Evolutionary conservation across 2,113 vertebrate species (phyloP).

Genomic region (Hassar affinis): DNA sequence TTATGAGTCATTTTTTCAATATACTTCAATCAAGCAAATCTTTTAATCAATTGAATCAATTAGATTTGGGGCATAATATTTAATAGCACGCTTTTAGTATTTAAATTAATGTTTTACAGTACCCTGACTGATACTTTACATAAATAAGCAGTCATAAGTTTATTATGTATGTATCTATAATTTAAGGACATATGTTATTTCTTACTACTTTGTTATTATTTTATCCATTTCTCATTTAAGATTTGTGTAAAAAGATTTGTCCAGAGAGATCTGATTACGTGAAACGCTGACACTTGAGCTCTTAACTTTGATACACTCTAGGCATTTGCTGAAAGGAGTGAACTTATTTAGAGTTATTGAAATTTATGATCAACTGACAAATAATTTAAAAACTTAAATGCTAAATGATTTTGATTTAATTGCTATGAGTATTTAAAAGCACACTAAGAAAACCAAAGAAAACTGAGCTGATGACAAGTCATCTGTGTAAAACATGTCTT

Average conservation of each 20-base stretch:
- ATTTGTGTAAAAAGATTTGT: neutral
- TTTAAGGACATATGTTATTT: neutral
- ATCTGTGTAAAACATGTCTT: constrained; percentile 17
- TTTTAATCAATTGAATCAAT: neutral
- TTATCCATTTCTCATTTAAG: neutral
- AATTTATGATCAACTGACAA: neutral
- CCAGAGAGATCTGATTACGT: neutral
- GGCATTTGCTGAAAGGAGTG: neutral
- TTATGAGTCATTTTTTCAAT: neutral
- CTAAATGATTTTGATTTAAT: too few relatives aligned
- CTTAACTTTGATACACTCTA: neutral
- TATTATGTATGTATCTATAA: neutral
- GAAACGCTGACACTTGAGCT: neutral
- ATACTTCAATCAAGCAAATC: neutral
- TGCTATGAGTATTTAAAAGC: neutral
- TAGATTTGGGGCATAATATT: neutral
- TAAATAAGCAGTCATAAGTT: neutral
- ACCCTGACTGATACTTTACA: neutral
- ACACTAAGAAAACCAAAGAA: neutral
- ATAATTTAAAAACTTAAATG: neutral
- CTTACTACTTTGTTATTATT: neutral
- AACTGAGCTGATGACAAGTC: constrained; percentile 3
- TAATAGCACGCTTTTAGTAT: neutral
- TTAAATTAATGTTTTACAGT: neutral
- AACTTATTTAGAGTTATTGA: neutral